Evolutionary conservation across 1,140 invertebrate genomes (phyloP).

Genomic region (Camponotus vicinus): DNA sequence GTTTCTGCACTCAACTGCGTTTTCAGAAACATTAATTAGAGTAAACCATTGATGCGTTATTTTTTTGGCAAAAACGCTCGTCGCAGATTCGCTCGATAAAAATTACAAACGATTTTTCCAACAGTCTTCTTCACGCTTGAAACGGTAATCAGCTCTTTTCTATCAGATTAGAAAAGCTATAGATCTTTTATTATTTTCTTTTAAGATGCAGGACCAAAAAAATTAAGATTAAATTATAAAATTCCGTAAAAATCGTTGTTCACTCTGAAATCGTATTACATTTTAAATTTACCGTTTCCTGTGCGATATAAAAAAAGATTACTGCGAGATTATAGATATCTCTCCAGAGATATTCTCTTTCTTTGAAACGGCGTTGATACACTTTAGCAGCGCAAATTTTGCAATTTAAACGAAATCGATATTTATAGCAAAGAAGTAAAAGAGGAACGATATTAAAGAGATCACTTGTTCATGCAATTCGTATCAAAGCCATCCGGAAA

Average conservation of each 20-base stretch:
- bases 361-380: conserved; percentile 14
- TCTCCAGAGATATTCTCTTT: background rate
- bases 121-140: background rate
- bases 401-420: conserved; percentile 15
- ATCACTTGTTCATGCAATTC: background rate
- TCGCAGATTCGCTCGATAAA: background rate
- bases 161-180: background rate
- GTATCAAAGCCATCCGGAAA: background rate
- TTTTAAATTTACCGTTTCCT: conserved; percentile 36
- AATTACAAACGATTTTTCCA: conserved; percentile 2
- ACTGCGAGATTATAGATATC: background rate
- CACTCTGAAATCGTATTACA: background rate
- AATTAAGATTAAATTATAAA: background rate
- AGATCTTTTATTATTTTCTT: background rate
- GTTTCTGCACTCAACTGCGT: conserved; percentile 18
- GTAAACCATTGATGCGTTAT: background rate
- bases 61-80: background rate
- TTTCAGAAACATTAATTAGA: conserved; percentile 35
- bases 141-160: background rate
- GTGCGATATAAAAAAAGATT: conserved; percentile 52
- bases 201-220: no score
- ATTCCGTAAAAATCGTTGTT: background rate
- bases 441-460: background rate
- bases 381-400: background rate
- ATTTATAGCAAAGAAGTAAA: background rate